phyloP scores from a whole-genome alignment of 2,797 vertebrate species.

The Esox masquinongy region DNA sequence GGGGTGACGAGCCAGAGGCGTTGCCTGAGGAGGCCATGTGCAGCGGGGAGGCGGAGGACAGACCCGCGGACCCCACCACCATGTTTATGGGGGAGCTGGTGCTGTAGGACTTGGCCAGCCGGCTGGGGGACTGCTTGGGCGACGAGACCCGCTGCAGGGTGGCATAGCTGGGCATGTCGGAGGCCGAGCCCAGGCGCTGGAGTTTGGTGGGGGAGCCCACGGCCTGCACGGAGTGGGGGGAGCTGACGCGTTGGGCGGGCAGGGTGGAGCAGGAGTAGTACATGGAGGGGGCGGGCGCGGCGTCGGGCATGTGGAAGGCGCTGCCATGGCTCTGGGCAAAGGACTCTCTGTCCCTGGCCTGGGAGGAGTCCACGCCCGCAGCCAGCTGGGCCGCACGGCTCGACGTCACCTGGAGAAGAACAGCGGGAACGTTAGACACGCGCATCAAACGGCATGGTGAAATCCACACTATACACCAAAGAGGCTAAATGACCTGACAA shows the following conservation, averaged over 20 bases:
- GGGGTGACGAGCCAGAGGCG: conserved; percentile 81
- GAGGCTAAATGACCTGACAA: background rate
- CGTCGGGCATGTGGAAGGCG: conserved; percentile 91
- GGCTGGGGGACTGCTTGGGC: conserved; percentile 93
- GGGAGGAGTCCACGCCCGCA: conserved; percentile 77
- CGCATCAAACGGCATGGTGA: background rate
- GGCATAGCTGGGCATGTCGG: conserved; percentile 90
- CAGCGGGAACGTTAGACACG: background rate
- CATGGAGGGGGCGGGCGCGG: conserved; percentile 74
- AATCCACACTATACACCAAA: background rate
- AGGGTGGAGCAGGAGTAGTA: conserved; percentile 96
- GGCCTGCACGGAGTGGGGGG: conserved; percentile 84
- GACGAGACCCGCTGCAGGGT: conserved; percentile 89
- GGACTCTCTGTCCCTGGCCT: conserved; percentile 79
- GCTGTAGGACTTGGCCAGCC: conserved; percentile 97
- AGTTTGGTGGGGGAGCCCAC: conserved; percentile 93
- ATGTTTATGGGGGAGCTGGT: conserved; percentile 96
- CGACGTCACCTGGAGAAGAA: conserved; percentile 80
- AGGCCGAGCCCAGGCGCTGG: conserved; percentile 87
- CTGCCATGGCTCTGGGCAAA: conserved; percentile 90
- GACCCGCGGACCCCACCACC: conserved; percentile 75
- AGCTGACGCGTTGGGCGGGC: conserved; percentile 93
- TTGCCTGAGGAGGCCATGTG: conserved; percentile 78
- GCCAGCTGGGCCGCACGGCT: conserved; percentile 84
- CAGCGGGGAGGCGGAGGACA: conserved; percentile 86